Evolutionary conservation across 2,888 invertebrate species (phyloP).

Genomic region (Argynnis bischoffii): DNA sequence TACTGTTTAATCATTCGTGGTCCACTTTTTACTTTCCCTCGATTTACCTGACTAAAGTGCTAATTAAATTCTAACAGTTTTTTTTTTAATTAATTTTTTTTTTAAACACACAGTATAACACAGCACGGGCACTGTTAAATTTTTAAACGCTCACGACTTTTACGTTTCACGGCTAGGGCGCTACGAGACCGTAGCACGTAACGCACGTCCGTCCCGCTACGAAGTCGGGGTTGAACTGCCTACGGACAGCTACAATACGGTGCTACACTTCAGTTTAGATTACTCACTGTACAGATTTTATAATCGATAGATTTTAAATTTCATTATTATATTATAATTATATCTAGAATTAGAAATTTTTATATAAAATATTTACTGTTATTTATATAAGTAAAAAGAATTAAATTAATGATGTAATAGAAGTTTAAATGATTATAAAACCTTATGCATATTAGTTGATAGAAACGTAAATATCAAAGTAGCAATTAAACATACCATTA

Average conservation of each 20-base stretch:
- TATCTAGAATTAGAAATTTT: neutral
- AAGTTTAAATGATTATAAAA: no score
- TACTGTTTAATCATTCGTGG: constrained; percentile 47
- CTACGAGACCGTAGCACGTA: constrained; percentile 35
- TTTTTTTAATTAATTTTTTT: neutral
- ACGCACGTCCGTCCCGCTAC: constrained; percentile 62
- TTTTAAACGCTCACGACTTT: constrained; percentile 19
- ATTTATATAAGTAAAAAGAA: no score
- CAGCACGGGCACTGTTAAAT: constrained; percentile 56
- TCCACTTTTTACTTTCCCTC: constrained; percentile 54
- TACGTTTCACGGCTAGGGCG: constrained; percentile 22
- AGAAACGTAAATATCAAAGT: neutral
- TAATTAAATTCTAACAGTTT: neutral
- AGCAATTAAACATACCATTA: neutral
- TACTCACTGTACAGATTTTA: constrained; percentile 73
- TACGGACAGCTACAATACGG: constrained; percentile 68
- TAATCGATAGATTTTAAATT: constrained; percentile 67
- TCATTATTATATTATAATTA: constrained; percentile 11
- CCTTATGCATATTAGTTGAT: no score
- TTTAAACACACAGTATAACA: constrained; percentile 45
- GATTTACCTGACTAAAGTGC: constrained; percentile 54
- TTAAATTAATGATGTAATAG: no score
- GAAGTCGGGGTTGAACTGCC: constrained; percentile 71
- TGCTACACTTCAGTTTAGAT: constrained; percentile 70
- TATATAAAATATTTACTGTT: neutral